Percentiles rank a stretch among this genome's conserved stretches.
Evolutionary conservation across 2,888 invertebrate genomes (phyloP).

Genomic region (Caenorhabditis sp.): DNA sequence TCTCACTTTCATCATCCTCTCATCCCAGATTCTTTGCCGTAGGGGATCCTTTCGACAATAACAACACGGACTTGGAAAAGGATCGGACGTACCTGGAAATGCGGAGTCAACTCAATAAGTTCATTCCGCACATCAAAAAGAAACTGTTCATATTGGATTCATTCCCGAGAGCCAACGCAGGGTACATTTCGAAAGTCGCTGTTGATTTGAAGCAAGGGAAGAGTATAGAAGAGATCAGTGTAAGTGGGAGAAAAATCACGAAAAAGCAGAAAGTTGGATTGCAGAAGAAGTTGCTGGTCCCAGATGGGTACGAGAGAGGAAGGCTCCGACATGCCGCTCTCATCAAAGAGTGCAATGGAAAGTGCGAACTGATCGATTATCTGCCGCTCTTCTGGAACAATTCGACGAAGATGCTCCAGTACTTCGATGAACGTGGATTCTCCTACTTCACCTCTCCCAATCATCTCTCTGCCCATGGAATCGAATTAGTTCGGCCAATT

Average conservation of each 20-base stretch:
- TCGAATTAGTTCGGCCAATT: constrained; percentile 34
- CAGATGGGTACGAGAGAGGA: constrained; percentile 29
- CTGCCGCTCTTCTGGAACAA: constrained; percentile 3
- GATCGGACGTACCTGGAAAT: constrained; percentile 27
- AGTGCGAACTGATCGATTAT: constrained; percentile 54
- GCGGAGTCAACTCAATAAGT: constrained; percentile 38
- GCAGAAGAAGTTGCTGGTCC: constrained; percentile 15
- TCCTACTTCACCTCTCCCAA: constrained; percentile 12
- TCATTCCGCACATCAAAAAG: constrained; percentile 40
- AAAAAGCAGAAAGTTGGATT: not conserved
- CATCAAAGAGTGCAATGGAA: constrained; percentile 30
- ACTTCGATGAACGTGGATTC: constrained; percentile 34
- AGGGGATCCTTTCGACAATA: constrained; percentile 13
- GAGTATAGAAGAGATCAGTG: constrained; percentile 16
- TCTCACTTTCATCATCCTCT: not conserved
- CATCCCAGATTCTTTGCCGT: constrained; percentile 22
- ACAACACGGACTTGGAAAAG: constrained; percentile 12
- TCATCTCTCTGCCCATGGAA: constrained; percentile 40
- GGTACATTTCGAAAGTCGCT: constrained; percentile 11
- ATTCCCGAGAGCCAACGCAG: constrained; percentile 16
- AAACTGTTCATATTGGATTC: constrained; percentile 42
- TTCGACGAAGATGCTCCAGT: constrained; percentile 11
- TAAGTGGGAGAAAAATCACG: not conserved
- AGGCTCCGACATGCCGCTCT: constrained; percentile 17
- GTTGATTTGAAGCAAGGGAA: constrained; percentile 26